phyloP scores from a whole-genome alignment of 2,888 invertebrate genomes.

The Drosophila subquinaria region DNA sequence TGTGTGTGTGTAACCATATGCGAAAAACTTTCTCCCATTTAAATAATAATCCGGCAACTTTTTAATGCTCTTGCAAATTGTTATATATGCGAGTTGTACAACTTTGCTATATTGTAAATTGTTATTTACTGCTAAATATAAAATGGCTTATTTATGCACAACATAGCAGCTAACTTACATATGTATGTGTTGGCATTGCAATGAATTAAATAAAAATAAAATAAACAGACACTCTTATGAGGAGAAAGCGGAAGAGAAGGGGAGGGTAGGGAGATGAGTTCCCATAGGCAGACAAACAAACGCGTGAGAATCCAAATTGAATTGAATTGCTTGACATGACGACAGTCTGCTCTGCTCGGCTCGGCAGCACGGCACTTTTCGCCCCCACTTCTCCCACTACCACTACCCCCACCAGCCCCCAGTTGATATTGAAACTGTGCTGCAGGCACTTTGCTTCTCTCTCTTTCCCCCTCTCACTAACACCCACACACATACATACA shows the following conservation, averaged over 20 bases:
- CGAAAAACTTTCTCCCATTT: constrained; percentile 51
- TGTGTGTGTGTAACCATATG: constrained; percentile 34
- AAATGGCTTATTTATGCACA: constrained; percentile 47
- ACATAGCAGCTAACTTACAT: constrained; percentile 26
- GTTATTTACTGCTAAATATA: constrained; percentile 49
- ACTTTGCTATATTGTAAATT: constrained; percentile 44
- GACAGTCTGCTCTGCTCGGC: constrained; percentile 54
- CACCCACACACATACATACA: not conserved
- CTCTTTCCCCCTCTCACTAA: not conserved
- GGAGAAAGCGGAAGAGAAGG: not conserved
- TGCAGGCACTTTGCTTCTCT: constrained; percentile 41
- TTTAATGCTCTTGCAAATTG: constrained; percentile 56
- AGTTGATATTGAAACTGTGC: constrained; percentile 43
- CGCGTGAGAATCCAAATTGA: constrained; percentile 81
- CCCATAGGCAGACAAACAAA: constrained; percentile 70
- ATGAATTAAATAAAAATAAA: constrained; percentile 74
- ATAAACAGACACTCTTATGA: constrained; percentile 42
- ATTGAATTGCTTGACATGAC: constrained; percentile 82
- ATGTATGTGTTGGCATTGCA: constrained; percentile 41
- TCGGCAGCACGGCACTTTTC: constrained; percentile 11
- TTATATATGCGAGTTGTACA: constrained; percentile 52
- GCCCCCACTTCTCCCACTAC: not conserved
- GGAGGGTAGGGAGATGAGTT: not conserved
- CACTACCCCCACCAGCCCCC: not conserved
- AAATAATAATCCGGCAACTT: constrained; percentile 60